Evolutionary conservation across 2,888 invertebrate species (phyloP).

Genomic region (Rhagonycha lutea): DNA sequence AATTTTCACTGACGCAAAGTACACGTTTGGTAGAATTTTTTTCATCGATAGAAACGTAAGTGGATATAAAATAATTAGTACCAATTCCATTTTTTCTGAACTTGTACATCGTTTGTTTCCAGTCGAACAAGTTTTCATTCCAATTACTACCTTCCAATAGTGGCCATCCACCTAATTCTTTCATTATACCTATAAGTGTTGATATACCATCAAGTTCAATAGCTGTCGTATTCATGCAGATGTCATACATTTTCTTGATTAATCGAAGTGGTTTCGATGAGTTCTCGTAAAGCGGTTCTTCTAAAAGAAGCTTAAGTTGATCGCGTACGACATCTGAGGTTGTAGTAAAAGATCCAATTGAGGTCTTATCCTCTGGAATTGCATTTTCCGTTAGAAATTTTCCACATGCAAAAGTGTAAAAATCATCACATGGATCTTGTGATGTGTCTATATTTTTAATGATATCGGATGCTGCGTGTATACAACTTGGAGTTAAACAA

Average conservation of each 20-base stretch:
- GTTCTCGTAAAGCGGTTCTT: constrained; percentile 62
- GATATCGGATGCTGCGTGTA: constrained; percentile 77
- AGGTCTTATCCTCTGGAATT: constrained; percentile 81
- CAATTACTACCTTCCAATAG: constrained; percentile 78
- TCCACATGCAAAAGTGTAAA: constrained; percentile 80
- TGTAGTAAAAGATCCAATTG: constrained; percentile 75
- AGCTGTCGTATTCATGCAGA: constrained; percentile 83
- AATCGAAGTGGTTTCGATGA: constrained; percentile 74
- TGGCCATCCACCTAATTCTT: constrained; percentile 89
- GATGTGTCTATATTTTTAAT: constrained; percentile 70
- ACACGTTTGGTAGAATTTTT: constrained; percentile 84
- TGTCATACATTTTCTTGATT: constrained; percentile 80
- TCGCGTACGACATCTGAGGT: constrained; percentile 76
- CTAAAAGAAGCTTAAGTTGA: constrained; percentile 70
- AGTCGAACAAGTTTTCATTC: constrained; percentile 73
- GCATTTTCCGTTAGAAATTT: constrained; percentile 70
- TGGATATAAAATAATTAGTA: constrained; percentile 87
- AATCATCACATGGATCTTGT: constrained; percentile 80
- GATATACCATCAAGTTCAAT: constrained; percentile 79
- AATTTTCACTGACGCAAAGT: constrained; percentile 73
- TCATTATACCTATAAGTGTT: constrained; percentile 73
- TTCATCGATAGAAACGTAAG: constrained; percentile 85
- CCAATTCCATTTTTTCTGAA: constrained; percentile 82
- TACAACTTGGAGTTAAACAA: constrained; percentile 77
- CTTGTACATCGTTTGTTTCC: constrained; percentile 81